Evolutionary conservation across 2,113 vertebrate genomes (phyloP).

Genomic region (Otolemur garnettii): DNA sequence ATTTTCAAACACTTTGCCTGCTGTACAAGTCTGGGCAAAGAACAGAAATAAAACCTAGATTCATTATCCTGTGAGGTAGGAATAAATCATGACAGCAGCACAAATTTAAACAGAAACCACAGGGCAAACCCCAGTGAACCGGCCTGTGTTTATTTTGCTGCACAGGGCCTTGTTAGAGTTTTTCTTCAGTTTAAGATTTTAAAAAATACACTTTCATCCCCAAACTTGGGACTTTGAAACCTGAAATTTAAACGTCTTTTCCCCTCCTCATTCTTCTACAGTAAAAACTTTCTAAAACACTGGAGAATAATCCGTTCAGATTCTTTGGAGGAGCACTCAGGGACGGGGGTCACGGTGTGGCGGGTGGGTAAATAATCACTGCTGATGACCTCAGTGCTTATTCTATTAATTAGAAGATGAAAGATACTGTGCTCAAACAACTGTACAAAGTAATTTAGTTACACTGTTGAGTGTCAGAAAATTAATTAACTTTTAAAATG

Average conservation of each 20-base stretch:
- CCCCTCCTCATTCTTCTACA: neutral
- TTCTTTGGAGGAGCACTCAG: neutral
- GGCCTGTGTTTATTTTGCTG: slow-evolving; percentile 70
- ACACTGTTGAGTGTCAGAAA: slow-evolving; percentile 75
- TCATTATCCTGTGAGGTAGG: slow-evolving; percentile 85
- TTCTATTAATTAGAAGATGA: slow-evolving; percentile 72
- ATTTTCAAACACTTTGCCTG: slow-evolving; percentile 88
- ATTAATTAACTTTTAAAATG: slow-evolving; percentile 77
- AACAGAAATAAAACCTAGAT: slow-evolving; percentile 83
- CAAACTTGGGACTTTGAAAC: slow-evolving; percentile 23
- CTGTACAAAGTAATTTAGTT: slow-evolving; percentile 64
- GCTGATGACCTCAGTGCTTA: neutral
- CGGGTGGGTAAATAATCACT: slow-evolving; percentile 46
- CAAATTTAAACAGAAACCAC: slow-evolving; percentile 82
- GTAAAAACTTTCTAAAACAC: slow-evolving; percentile 1
- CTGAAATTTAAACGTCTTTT: slow-evolving; percentile 5
- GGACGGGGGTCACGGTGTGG: neutral
- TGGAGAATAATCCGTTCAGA: slow-evolving; percentile 20
- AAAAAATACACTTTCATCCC: slow-evolving; percentile 54
- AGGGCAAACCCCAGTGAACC: slow-evolving; percentile 73
- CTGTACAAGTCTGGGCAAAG: slow-evolving; percentile 81
- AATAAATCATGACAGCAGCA: slow-evolving; percentile 85
- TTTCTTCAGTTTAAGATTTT: slow-evolving; percentile 45
- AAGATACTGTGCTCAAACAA: slow-evolving; percentile 68
- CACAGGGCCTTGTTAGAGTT: slow-evolving; percentile 47